Evolutionary conservation across 2,797 vertebrate genomes (phyloP).

Genomic region (Sebastes baramenuke): DNA sequence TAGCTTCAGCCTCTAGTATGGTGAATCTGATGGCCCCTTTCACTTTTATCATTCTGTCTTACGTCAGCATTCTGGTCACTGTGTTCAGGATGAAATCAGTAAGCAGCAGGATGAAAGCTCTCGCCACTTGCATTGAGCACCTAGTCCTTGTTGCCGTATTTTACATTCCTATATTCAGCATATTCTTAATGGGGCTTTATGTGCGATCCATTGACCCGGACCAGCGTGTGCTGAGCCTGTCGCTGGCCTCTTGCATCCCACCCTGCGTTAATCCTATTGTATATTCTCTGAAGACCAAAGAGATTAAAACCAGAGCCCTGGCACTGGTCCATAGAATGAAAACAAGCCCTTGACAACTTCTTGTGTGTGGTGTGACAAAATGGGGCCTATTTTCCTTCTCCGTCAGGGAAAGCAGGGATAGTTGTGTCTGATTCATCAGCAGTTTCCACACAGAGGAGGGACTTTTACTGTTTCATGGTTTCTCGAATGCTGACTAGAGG

Average conservation of each 20-base stretch:
- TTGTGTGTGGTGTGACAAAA: too few relatives aligned
- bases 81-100: constrained; percentile 71
- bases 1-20: constrained; percentile 8
- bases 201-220: constrained; percentile 48
- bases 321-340: constrained; percentile 18
- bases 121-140: constrained; percentile 69
- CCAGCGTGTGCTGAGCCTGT: constrained; percentile 62
- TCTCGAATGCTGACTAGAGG: background rate
- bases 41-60: constrained; percentile 57
- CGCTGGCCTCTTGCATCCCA: constrained; percentile 63
- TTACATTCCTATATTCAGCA: constrained; percentile 57
- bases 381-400: fast-evolving
- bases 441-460: background rate
- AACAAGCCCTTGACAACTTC: background rate
- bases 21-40: constrained; percentile 28
- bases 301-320: constrained; percentile 50
- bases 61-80: constrained; percentile 52
- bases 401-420: background rate
- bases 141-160: constrained; percentile 66
- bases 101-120: constrained; percentile 49
- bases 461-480: background rate
- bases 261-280: constrained; percentile 71
- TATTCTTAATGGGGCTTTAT: constrained; percentile 58
- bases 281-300: constrained; percentile 74
- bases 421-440: background rate